Conservation (phyloP, 2,888 invertebrate genomes). For the Spodoptera exigua region DNA sequence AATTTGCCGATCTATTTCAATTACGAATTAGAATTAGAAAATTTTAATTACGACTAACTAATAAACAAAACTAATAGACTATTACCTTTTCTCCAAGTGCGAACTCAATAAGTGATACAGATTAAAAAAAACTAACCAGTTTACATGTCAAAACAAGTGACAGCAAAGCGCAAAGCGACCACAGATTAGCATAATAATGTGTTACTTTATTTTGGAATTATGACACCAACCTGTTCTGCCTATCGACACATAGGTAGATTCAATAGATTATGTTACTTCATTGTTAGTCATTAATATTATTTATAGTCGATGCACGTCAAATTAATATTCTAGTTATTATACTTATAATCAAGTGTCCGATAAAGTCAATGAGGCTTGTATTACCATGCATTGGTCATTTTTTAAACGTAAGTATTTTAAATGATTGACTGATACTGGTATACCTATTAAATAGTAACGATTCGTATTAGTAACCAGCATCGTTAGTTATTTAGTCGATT, state of each 20-base stretch:
- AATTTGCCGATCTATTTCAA: too few relatives aligned
- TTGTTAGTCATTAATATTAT: constrained; percentile 29
- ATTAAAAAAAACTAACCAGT: constrained; percentile 12
- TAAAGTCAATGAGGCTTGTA: too few relatives aligned
- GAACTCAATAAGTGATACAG: constrained; percentile 3
- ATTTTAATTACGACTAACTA: too few relatives aligned
- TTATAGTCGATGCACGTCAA: constrained; percentile 8
- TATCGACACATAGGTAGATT: constrained; percentile 4
- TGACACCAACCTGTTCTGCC: constrained; percentile 30
- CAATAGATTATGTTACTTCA: constrained; percentile 16
- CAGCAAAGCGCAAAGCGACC: constrained; percentile 35
- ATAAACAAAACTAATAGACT: too few relatives aligned
- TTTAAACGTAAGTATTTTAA: too few relatives aligned
- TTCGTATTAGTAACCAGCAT: too few relatives aligned
- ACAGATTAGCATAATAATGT: constrained; percentile 35
- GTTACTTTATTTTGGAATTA: constrained; percentile 23
- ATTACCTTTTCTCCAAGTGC: too few relatives aligned
- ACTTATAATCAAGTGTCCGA: not conserved
- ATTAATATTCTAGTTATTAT: constrained; percentile 7
- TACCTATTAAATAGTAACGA: too few relatives aligned
- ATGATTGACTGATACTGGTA: too few relatives aligned
- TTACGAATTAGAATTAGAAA: too few relatives aligned
- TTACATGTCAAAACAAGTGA: constrained; percentile 55
- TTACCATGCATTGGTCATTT: too few relatives aligned
- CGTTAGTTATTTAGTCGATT: too few relatives aligned